Evolutionary conservation across 2,888 invertebrate genomes (phyloP), one percentile per base, ranked within the genome.

Genomic region (Eupithecia pulchellata): DNA sequence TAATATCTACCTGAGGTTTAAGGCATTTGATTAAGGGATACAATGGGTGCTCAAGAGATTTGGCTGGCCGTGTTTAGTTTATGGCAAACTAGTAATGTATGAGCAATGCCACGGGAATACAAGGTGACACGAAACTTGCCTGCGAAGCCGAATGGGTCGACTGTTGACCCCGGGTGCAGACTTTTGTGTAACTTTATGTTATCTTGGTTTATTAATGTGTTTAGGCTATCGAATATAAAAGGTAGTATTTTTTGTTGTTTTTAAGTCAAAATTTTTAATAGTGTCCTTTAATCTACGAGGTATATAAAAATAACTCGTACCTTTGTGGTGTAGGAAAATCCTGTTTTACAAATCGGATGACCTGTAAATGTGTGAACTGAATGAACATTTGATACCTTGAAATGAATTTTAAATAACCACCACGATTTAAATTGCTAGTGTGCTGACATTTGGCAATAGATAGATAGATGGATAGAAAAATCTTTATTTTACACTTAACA

Each of bases 21-120:
- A 77, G 78, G 80, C 81, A 82, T 86, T 84, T 84, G 82, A 82
- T 82, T 82, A 82, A 81, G 81, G 79, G 81, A 65, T 81, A 86
- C 81, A 84, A 82, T 82, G 69, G 75, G 69, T 60, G 74, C 78
- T 81, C 78, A 64, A 73, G 80, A 77, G 82, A 77, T 67, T 79
- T 76, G 71, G 58, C 65, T 58, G 75, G 71, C 66, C 69, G 76
- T 78, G 69, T 52, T 69, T 64, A 63, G 71, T 73, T 72, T 69
- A 74, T 58, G 25, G 47, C 52, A 34, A 66, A 66, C 67, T 62
- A 36, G 71, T 58, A 64, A 74, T 71, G 68, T 64, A 73, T 69
- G 61, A 64, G 64, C 17, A 42, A 42, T 61, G 42, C 17, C 64
- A 47, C 27, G 72, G 69, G 69, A 72, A 60, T 65, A 29, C 17